phyloP scores from a whole-genome alignment of 2,113 vertebrate species.

The Alethe diademata region DNA sequence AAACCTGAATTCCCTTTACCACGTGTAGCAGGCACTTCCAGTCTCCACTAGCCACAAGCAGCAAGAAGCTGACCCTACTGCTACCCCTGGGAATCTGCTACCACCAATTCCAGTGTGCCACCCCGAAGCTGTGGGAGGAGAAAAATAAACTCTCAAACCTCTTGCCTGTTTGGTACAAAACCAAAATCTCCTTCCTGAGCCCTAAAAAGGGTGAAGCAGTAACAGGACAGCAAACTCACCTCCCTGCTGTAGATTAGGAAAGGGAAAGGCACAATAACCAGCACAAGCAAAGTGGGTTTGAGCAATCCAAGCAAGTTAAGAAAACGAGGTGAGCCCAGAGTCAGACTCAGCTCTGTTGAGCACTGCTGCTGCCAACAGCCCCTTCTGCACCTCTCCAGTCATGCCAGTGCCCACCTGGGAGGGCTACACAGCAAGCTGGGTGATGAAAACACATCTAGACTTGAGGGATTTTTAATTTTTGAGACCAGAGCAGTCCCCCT shows the following conservation, averaged over 20 bases:
- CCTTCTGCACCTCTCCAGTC: background rate
- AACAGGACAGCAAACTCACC: background rate
- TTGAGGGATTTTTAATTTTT: fast-evolving
- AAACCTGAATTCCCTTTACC: background rate
- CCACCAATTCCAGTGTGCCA: background rate
- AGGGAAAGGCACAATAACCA: background rate
- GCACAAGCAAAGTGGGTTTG: background rate
- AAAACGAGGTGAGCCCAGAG: background rate
- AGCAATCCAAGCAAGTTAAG: background rate
- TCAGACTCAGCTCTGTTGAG: fast-evolving
- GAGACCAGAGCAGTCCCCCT: background rate
- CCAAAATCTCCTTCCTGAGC: background rate
- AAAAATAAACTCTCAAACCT: background rate
- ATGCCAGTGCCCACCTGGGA: background rate
- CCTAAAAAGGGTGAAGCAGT: background rate
- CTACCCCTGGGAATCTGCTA: background rate
- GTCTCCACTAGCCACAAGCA: background rate
- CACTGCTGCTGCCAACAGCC: background rate
- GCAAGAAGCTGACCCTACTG: background rate
- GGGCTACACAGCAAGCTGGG: background rate
- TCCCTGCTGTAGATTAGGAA: background rate
- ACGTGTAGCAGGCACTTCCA: background rate
- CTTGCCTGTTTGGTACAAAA: background rate
- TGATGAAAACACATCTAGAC: background rate
- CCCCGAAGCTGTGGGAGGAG: background rate